Evolutionary conservation across 2,113 vertebrate genomes (phyloP), one percentile per base, ranked within the genome.

Genomic region (Perognathus longimembris): DNA sequence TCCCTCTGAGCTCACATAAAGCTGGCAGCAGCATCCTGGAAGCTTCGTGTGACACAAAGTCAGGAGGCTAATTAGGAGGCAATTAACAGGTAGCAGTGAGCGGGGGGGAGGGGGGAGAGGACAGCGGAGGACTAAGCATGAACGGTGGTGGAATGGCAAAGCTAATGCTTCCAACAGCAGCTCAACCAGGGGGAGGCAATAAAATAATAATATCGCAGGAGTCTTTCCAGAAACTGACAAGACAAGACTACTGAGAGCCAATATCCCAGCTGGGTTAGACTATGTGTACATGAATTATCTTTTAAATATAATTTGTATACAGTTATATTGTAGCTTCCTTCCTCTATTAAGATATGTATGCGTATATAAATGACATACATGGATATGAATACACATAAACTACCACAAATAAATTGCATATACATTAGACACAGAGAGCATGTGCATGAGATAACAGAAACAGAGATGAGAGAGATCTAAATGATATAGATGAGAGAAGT

Each of bases 101-200:
- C 1, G n/a, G 67, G 59, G 42, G 1, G 0, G 6, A 93, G 20
- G 26, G 59, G 70, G 70, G 89, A 82, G 54, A 93, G 89, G 20
- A 92, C 12, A 93, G 0, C 8, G 88, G 38, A 84, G 22, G 95
- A 71, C 42, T 95, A 91, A 93, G 42, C 50, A 83, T 87, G 64
- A 97, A 93, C 30, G 38, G 26, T 93, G 3, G 50, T 17, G 50
- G 14, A 54, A 54, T 2, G 50, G 14, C 50, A 96, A 32, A 59
- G 54, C 28, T 71, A 93, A 87, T 93, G 38, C 59, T 75, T 15
- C 15, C 91, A 85, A 64, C 94, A 95, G 67, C 20, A 71, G 63
- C 14, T 80, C 82, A 17, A 54, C 85, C 94, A 88, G 79, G 78
- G 7, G 90, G 36, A 86, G 26, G 85, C 38, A 90, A 71, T 26